phyloP scores from a whole-genome alignment of 64 coral and sea anemone species.

The Porites lutea region DNA sequence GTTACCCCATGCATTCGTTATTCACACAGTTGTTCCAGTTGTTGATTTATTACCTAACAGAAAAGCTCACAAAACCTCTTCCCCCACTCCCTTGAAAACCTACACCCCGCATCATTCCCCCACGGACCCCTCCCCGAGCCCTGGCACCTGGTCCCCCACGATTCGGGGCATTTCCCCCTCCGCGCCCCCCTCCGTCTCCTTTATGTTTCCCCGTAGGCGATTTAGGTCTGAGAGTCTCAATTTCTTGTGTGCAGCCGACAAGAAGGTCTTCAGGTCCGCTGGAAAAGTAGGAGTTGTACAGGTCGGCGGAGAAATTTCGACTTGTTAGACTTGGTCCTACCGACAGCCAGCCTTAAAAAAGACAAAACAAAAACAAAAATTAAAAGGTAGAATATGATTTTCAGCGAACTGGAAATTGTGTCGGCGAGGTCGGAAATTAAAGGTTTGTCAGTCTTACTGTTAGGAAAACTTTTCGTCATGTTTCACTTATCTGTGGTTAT shows the following conservation, averaged over 20 bases:
- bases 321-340: conserved; percentile 93
- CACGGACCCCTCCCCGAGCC: conserved; percentile 74
- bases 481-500: no score
- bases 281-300: conserved; percentile 92
- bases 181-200: conserved; percentile 84
- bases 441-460: no score
- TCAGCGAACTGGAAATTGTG: no score
- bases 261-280: conserved; percentile 77
- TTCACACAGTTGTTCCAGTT: no score
- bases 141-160: conserved; percentile 58
- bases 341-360: conserved; percentile 86
- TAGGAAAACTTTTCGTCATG: no score
- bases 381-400: no score
- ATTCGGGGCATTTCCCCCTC: conserved; percentile 63
- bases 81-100: conserved; percentile 82
- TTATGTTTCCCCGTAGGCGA: conserved; percentile 96
- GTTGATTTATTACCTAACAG: conserved; percentile 69
- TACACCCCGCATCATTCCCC: conserved; percentile 73
- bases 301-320: conserved; percentile 94
- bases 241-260: conserved; percentile 90
- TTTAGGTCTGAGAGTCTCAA: conserved; percentile 97
- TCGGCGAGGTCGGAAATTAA: no score
- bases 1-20: no score
- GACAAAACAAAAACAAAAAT: not conserved
- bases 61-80: conserved; percentile 72